Conservation (phyloP, 2,113 vertebrate species). For the Myrmecophaga tridactyla region DNA sequence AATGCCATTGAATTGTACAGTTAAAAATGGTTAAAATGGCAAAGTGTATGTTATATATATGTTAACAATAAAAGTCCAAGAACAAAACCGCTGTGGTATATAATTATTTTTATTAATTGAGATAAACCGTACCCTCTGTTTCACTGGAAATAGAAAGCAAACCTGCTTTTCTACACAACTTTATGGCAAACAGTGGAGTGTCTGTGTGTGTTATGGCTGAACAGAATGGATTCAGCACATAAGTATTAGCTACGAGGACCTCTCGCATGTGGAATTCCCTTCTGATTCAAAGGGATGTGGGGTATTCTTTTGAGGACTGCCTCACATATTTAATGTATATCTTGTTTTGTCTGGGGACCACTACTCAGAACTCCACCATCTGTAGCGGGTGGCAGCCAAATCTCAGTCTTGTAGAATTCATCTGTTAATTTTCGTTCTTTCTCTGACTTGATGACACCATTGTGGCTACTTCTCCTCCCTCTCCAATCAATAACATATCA, state of each 20-base stretch:
- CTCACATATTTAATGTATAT: conserved; percentile 26
- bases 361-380: conserved; percentile 57
- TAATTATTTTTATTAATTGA: not conserved
- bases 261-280: conserved; percentile 34
- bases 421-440: conserved; percentile 75
- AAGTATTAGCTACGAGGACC: not conserved
- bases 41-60: too few species aligned
- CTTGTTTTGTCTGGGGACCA: conserved; percentile 63
- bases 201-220: not conserved
- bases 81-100: not conserved
- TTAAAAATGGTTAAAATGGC: too few species aligned
- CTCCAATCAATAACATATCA: conserved; percentile 75
- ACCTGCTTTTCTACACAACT: not conserved
- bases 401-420: conserved; percentile 67
- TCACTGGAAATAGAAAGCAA: conserved; percentile 28
- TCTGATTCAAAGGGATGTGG: conserved; percentile 10
- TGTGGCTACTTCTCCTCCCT: conserved; percentile 72
- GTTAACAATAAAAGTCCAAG: too few species aligned
- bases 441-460: conserved; percentile 75
- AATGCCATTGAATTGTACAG: too few species aligned
- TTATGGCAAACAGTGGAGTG: not conserved
- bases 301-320: conserved; percentile 18
- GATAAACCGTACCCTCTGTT: not conserved
- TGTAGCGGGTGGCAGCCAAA: conserved; percentile 64
- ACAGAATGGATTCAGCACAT: not conserved